Base-by-base conservation (phyloP, 2,888 invertebrate genomes). In the Leptopilina myrica region DNA sequence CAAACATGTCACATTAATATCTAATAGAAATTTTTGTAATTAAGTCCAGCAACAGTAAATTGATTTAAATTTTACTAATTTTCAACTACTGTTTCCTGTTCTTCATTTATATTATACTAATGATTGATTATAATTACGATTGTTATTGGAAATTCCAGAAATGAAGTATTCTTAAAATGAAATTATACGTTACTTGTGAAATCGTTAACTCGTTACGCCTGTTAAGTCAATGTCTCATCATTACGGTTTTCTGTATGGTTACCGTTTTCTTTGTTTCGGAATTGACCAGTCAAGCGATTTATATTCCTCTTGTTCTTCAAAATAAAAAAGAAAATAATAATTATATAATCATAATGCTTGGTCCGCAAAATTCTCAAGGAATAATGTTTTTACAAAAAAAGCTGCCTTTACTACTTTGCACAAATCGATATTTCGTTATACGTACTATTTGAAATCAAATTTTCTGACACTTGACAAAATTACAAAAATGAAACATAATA, bases 251-350 rank as follows among this genome's bases (percentile, higher is more conserved):
- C 82, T 82, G 80, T 79, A 76, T 77, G 81, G 79, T 84, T 84
- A 84, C 84, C 86, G 86, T 85, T 87, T 80, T 76, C 84, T 86
- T 87, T 87, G 84, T 86, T 86, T 86, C 84, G 86, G 78, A 81
- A 76, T 53, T 78, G 76, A 64, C 76, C 80, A 80, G 78, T 84
- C 81, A 80, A 84, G 80, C 82, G 76, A 43, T 76, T 64, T 53
- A 53, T 78, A 80, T 77, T 83, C 79, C 80, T 84, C 20, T 20
- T 20, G 20, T 20, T 20, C 20, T 20, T 20, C 20, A 20, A 20
- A 20, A 20, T 20, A 20, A 20, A 20, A 20, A 20, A 20, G 77
- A 79, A 79, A 80, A 84, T 82, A 78, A 85, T 84, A 33, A 56
- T 56, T 73, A 56, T 73, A 33, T 56, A n/a, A 73, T 62, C 62